Evolutionary conservation across 2,888 invertebrate genomes (phyloP), one percentile per base, ranked within the genome.

Genomic region (Aethes cnicana): DNA sequence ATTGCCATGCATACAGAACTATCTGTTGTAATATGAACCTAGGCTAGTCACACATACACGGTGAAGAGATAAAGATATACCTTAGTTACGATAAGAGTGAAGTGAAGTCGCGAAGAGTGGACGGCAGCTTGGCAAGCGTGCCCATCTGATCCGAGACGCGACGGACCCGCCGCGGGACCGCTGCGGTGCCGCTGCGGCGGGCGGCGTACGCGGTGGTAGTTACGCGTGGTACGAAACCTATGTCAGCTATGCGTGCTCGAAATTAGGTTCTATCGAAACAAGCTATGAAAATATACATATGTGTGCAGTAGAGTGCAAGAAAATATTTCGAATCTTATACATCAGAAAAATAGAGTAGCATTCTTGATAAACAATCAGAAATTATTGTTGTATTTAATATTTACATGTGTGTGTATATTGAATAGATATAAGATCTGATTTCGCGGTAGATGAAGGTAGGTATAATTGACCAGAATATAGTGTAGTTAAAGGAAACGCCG

Each of bases 1-100:
- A 75, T 75, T 79, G 85, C 84, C 86, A 87, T 85, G 87, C 86
- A 83, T 80, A 74, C 81, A 79, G 66, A 74, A 72, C 80, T 86
- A 87, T 71, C 59, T 68, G 64, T 66, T 66, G 68, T 74, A 70
- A 72, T 73, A 81, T 73, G 69, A 70, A 74, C 78, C 85, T 87
- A 86, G 68, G 65, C 81, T 85, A 87, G 76, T 74, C 86, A 87
- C 88, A 82, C 84, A 74, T 85, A 84, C 77, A 81, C 72, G 73
- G 81, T 78, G 82, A 81, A 63, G 60, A 70, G 60, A 70, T 67
- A 74, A 70, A 71, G 63, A 69, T 73, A 72, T 66, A 74, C 61
- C 74, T 80, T 80, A 77, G 61, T 62, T 66, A 74, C 76, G 63
- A 69, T 72, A 63, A 73, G 66, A 72, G 49, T 20, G 33, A 39